Base-by-base conservation (phyloP, 2,797 vertebrate species). In the Periparus ater region DNA sequence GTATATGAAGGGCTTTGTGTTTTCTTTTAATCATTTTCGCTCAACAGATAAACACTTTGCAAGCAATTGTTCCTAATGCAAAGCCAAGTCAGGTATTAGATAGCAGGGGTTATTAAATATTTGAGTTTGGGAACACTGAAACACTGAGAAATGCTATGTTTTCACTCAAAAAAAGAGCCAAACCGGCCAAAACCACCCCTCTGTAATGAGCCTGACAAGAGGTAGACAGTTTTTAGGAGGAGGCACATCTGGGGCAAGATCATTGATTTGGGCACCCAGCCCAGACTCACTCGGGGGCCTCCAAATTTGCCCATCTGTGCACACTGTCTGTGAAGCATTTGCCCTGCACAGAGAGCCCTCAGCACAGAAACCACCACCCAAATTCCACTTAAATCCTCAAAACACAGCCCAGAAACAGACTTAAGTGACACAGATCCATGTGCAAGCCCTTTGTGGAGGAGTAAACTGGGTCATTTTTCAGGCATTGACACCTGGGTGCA, bases 11-110 rank as follows among this genome's bases (percentile, higher is more conserved):
- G 60, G 36, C 57, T 83, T 71, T 44, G 15, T 75, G n/a, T 94
- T 95, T 95, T 94, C 90, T 96, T 96, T 95, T 95, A 91, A 91
- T 91, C 55, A n/a, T 62, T 93, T 74, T 95, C 86, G 67, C 89
- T 91, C 81, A 80, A 71, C 66, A 91, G 94, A 92, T 95, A 96
- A 92, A 94, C 90, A 92, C 77, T 94, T 93, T 72, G 71, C 74
- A 87, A 93, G 63, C 80, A 63, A 82, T 93, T 91, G 78, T 87
- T 91, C 87, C 55, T 83, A 63, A 85, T 71, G 42, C 34, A 80
- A 91, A 89, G 80, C 91, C 94, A 92, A 94, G 78, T 23, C 86
- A 93, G 96, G 91, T 92, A 89, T 93, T 96, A 77, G 74, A 91
- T 44, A 93, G 48, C 38, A 63, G 10, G 54, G 7, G 19, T 87